These are phyloP conservation scores for Plebejus anna DNA, from an alignment of 2,888 invertebrate species.

Conservation along the genomic window DNA sequence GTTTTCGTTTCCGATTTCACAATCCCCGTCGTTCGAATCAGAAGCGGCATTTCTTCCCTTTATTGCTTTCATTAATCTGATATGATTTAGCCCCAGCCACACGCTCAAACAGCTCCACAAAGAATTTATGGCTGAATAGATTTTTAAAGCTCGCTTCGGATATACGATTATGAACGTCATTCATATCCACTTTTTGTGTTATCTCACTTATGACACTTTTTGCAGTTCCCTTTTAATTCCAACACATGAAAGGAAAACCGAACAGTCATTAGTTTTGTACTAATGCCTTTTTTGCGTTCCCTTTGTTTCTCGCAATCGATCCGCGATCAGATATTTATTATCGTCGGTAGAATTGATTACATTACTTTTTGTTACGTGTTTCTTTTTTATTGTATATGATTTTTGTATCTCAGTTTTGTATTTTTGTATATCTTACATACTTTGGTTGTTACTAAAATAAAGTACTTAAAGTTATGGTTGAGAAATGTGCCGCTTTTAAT, in stretches of 20 bases:
- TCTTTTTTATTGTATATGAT: not conserved
- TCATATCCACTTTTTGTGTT: constrained; percentile 3
- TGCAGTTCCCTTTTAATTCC: constrained; percentile 4
- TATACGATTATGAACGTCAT: constrained; percentile 16
- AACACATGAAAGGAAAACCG: constrained; percentile 7
- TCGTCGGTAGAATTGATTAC: not conserved
- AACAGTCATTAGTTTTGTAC: constrained; percentile 14
- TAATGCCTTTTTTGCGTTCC: not conserved
- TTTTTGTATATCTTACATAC: not conserved
- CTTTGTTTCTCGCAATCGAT: constrained; percentile 4
- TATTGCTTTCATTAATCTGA: constrained; percentile 36
- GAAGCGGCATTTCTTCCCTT: constrained; percentile 25
- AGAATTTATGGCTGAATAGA: constrained; percentile 33
- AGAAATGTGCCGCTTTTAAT: not conserved
- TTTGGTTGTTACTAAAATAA: not conserved
- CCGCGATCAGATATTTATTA: constrained; percentile 7
- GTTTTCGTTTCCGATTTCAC: constrained; percentile 19
- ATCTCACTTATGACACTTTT: constrained; percentile 13
- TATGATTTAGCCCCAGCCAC: constrained; percentile 34
- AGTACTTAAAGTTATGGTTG: not conserved
- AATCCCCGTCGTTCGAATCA: constrained; percentile 17
- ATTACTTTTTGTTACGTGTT: not conserved
- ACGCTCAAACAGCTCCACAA: constrained; percentile 30
- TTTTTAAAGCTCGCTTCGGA: constrained; percentile 28
- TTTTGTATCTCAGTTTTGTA: not conserved